Evolutionary conservation across 2,888 invertebrate genomes (phyloP), one percentile per base, ranked within the genome.

Genomic region (Lordiphosa fenestrarum): DNA sequence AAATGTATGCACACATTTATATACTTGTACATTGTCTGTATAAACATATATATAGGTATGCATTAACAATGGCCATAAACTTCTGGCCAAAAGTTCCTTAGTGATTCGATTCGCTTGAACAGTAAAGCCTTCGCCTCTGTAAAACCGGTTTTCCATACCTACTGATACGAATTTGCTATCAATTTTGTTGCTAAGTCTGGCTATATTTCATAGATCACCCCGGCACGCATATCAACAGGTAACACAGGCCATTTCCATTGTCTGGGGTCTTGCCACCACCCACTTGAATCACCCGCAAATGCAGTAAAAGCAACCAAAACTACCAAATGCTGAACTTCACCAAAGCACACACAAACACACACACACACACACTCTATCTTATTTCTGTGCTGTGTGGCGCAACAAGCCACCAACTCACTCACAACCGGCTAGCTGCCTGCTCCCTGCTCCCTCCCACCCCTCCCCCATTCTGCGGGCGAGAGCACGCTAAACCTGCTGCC

Each of bases 181-280:
- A 37, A 13, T 49, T 49, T 25, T 15, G 23, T 41, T 41, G 6
- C 30, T 30, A n/a, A 12, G 25, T 38, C 49, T 50, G 30, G 15
- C 15, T 40, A n/a, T 23, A 13, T 15, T 30, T 50, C 15, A 6
- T 36, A 55, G 53, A 46, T 38, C 30, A 49, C 55, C 35, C 74
- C 69, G 77, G 54, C 56, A 84, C 62, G 64, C 64, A 59, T 66
- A 80, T 83, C 84, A 76, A 76, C 84, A 76, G 81, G 77, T 84
- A 72, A 46, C 46, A 55, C 42, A 48, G 49, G 33, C 51, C 36
- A 47, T 42, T 53, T 38, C 19, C 40, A 48, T 38, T 62, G 38
- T 59, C 51, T 48, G 65, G 53, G 61, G 59, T 55, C 51, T 66
- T 56, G 40, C 58, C 66, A 39, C 59, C 74, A 58, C 63, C 70